phyloP scores from a whole-genome alignment of 1,140 invertebrate genomes.

The Sitophilus oryzae region DNA sequence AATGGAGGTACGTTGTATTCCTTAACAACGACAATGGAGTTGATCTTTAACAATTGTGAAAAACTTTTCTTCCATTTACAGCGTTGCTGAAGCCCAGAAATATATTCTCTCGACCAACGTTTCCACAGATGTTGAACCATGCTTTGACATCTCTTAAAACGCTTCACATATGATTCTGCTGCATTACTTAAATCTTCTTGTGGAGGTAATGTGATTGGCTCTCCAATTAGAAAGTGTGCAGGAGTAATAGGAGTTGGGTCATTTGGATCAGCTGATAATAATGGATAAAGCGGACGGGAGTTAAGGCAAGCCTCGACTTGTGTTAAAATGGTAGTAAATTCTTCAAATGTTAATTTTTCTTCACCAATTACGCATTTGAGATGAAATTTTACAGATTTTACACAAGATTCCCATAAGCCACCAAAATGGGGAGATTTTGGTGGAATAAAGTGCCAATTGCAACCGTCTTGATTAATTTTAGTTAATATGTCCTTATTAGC shows the following conservation, averaged over 20 bases:
- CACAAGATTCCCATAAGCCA: conserved; percentile 42
- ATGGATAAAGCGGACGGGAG: conserved; percentile 25
- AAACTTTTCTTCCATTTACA: no score
- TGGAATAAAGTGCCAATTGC: conserved; percentile 12
- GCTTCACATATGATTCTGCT: conserved; percentile 1
- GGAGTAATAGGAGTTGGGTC: conserved; percentile 24
- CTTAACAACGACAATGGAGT: no score
- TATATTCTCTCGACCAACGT: no score
- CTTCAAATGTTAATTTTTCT: conserved; percentile 25
- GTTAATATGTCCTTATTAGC: conserved; percentile 22
- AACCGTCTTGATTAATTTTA: conserved; percentile 9
- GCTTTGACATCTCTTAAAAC: conserved; percentile 6
- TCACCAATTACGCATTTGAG: conserved; percentile 27
- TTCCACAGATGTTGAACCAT: no score
- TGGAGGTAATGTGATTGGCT: conserved; percentile 10
- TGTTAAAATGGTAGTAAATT: conserved; percentile 21
- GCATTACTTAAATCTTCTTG: conserved; percentile 2
- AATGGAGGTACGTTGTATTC: no score
- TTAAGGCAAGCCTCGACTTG: conserved; percentile 27
- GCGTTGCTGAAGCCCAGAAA: no score
- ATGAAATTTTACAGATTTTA: conserved; percentile 43
- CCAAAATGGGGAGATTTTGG: conserved; percentile 44
- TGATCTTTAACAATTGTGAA: no score
- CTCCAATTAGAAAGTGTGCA: conserved; percentile 29
- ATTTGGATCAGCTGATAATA: conserved; percentile 27